These are phyloP conservation scores for Eublepharis macularius DNA, from an alignment of 2,113 vertebrate species.

Conservation along the genomic window DNA sequence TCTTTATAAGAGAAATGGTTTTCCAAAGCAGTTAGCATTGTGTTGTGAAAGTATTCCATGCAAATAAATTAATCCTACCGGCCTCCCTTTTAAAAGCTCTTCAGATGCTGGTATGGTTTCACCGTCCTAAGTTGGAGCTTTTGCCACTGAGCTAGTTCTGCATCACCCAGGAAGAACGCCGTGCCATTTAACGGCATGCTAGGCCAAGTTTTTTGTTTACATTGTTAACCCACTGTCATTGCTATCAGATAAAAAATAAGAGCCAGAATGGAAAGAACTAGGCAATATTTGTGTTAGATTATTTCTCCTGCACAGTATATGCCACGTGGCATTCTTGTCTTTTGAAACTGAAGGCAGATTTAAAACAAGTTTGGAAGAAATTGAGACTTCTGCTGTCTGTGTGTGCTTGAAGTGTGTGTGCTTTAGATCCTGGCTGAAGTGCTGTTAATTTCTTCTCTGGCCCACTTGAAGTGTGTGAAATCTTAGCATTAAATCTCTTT, in stretches of 20 bases:
- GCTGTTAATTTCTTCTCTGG: background rate
- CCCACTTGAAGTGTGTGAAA: constrained; percentile 2
- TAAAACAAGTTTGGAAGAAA: background rate
- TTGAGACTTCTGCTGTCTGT: background rate
- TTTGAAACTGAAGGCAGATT: background rate
- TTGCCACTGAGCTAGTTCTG: background rate
- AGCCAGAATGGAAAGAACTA: background rate
- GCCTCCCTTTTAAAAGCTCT: background rate
- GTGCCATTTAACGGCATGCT: background rate
- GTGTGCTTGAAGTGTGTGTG: background rate
- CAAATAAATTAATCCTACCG: background rate
- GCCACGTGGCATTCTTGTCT: background rate
- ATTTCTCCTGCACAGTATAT: background rate
- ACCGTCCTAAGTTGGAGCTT: constrained; percentile 21
- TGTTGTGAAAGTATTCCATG: background rate
- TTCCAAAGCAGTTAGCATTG: background rate
- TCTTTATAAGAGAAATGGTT: too few relatives aligned
- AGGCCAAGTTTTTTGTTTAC: background rate
- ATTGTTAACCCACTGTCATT: constrained; percentile 35
- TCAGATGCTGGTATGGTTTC: background rate
- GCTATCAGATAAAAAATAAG: background rate
- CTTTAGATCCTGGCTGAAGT: background rate
- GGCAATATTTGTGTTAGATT: background rate
- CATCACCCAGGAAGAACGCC: background rate
- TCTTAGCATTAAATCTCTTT: constrained; percentile 26